phyloP scores from a whole-genome alignment of 2,888 invertebrate genomes.

The Ypsolopha scabrella region DNA sequence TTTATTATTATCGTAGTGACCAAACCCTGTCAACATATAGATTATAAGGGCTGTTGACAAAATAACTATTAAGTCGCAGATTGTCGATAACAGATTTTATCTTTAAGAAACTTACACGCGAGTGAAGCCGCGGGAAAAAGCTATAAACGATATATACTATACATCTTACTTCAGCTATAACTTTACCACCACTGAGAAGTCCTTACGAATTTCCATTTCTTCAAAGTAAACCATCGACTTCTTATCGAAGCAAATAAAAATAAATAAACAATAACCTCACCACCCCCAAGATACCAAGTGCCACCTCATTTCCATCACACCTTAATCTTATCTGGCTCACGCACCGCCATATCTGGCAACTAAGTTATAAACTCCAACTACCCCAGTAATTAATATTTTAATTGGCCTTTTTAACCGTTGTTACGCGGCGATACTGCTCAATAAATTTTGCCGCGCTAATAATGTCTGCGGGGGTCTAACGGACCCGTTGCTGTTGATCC shows the following conservation, averaged over 20 bases:
- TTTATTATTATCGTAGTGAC: too few relatives aligned
- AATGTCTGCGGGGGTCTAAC: conserved; percentile 21
- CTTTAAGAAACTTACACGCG: too few relatives aligned
- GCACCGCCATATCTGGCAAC: conserved; percentile 13
- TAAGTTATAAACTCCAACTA: conserved; percentile 19
- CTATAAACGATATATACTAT: too few relatives aligned
- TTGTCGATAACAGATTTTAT: too few relatives aligned
- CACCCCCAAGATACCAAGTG: conserved; percentile 7
- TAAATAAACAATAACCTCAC: neutral
- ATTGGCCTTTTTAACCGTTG: conserved; percentile 66
- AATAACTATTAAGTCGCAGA: too few relatives aligned
- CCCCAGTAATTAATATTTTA: conserved; percentile 69
- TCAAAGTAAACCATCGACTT: neutral
- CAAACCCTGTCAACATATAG: too few relatives aligned
- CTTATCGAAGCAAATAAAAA: neutral
- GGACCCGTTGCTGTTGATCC: too few relatives aligned
- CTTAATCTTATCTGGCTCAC: conserved; percentile 1
- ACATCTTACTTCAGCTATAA: too few relatives aligned
- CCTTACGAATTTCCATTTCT: conserved; percentile 3
- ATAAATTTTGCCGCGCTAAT: conserved; percentile 57
- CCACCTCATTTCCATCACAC: conserved; percentile 3
- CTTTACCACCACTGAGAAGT: too few relatives aligned
- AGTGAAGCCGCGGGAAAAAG: too few relatives aligned
- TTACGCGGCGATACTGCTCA: conserved; percentile 59
- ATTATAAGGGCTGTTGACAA: too few relatives aligned